Base-by-base conservation (phyloP, 1,140 invertebrate genomes). In the Aphidius gifuensis region DNA sequence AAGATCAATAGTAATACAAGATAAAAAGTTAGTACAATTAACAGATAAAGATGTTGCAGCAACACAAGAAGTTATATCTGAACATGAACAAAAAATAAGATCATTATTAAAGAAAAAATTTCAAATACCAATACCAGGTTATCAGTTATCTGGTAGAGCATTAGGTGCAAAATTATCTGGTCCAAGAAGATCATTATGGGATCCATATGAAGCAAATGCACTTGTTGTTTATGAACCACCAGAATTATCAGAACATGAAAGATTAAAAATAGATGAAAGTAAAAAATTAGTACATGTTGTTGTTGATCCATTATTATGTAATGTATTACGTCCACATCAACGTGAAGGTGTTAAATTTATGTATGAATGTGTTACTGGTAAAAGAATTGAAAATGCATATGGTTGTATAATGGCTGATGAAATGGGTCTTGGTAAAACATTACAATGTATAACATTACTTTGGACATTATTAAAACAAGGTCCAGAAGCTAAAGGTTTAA, bases 321-420 rank as follows among this genome's bases (percentile, higher is more conserved):
- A 93, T 73, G 89, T 99, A 55, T 83, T 99, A 5, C 83, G 97
- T 58, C 98, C 98, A 16, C 98, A 99, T 90, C 98, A 99, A 82
- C 86, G 97, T 62, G 97, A 99, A 77, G 98, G 98, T 40, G 97
- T 99, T 0, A 96, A 97, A 74, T 99, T 99, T 78, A 98, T 99
- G 96, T 99, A 98, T 77, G 96, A 99, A 76, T 99, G 97, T 85
- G 96, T 99, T 2, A 98, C 93, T 43, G 98, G 97, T 11, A 82
- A 85, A 62, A 88, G 93, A 72, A 97, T 98, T 65, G 90, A 92
- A 64, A 84, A 87, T 68, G 92, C 90, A 64, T 92, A 87, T 83
- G 96, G 97, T 4, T 98, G 96, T 72, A 98, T 99, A 46, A 98
- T 99, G 96, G 96, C 96, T 40, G 96, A 99, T 83, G 96, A 98